Evolutionary conservation across 2,888 invertebrate genomes (phyloP), one percentile per base, ranked within the genome.

Genomic region (Dinocampus coccinellae): DNA sequence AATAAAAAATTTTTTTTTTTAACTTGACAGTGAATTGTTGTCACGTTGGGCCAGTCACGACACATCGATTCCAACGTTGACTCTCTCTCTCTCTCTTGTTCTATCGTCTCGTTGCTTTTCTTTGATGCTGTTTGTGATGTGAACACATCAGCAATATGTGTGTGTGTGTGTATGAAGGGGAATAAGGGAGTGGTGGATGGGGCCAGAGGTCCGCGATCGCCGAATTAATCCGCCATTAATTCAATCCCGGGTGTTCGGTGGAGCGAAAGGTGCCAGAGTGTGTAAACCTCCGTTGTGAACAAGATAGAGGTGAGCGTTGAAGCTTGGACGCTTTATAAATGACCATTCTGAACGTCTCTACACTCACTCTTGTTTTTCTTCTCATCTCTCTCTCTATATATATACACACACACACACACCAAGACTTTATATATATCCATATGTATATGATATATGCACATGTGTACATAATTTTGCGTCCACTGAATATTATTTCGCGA

Each of bases 211-310:
- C 76, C 76, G 76, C 76, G 83, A 83, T 83, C 83, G 81, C 76
- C 85, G 86, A 85, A 87, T 87, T 87, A 86, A 87, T 86, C 82
- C 78, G 75, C 85, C 85, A 87, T 87, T 86, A 87, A 87, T 87
- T 83, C 81, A 78, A 74, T 75, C 71, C 75, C 70, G 22, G 57
- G 61, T 57, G 72, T 72, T 77, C 79, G 75, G 64, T 73, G 75
- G 73, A 77, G 79, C 76, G 83, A 82, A 82, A 82, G 82, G 82
- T 82, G 80, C 78, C 81, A 80, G 81, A 82, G 81, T 81, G 82
- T 83, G 86, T 86, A 85, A 86, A 86, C 83, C 84, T 75, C 84
- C 82, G 83, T 83, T 81, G 47, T 16, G 85, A 86, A 87, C 86
- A 87, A 85, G 85, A 75, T 71, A 66, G 72, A 72, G 74, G 74